Base-by-base conservation (phyloP, 2,888 invertebrate genomes). In the Ochlodes sylvanus region DNA sequence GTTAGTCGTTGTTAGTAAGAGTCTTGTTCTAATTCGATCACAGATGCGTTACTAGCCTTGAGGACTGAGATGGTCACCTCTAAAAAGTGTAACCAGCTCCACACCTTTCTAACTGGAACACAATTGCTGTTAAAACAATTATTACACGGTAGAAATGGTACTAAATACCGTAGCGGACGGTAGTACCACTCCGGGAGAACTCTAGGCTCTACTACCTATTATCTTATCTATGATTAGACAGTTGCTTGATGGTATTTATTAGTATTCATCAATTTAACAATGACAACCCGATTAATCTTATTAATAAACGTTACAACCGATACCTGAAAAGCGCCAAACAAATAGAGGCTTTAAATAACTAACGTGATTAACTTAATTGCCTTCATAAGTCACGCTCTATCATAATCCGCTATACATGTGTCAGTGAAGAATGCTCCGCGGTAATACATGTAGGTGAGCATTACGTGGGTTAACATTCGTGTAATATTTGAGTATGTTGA, bases 291-390 rank as follows among this genome's bases (percentile, higher is more conserved):
- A 47, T 15, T 47, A 47, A 47, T 47, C 44, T 17, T 47, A 17
- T 47, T 47, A 47, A 47, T 47, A 47, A 47, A 50, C 9, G 19
- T 19, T 50, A 50, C 50, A 50, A 50, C 50, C 19, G 50, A 17
- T 19, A 38, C 52, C 52, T 42, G 17, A 58, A 34, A 66, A 66
- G 14, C 50, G 41, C 61, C 27, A 56, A 47, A 27, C 15, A 38
- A 62, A 62, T 52, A 62, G 17, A 50, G 52, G 19, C 62, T 34
- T 50, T 12, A 62, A 34, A 57, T 50, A 34, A 58, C 58, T 65
- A 50, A 58, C 57, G 58, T 65, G 65, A 65, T 58, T 50, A 65
- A 65, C 12, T 41, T 52, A 32, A 65, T 65, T 65, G 41, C 58
- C 41, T 50, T 65, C 57, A 52, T 58, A 52, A 52, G 52, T 65